A percentile compares a stretch with the other conserved stretches of the same genome.
phyloP scores from a whole-genome alignment of 2,113 vertebrate species.

The Campylomormyrus tamandua region DNA sequence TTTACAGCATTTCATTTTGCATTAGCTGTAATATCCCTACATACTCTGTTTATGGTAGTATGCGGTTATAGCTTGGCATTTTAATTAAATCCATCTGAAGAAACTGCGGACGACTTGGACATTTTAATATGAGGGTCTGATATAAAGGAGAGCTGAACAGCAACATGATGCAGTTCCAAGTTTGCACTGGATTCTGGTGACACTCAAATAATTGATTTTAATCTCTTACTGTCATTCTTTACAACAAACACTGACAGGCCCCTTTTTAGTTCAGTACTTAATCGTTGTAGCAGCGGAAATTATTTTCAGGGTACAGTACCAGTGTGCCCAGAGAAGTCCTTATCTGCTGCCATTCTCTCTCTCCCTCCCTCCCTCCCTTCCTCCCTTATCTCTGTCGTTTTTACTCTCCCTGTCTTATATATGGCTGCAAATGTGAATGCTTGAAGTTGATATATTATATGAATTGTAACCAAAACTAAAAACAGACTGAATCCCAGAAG shows the following conservation, averaged over 20 bases:
- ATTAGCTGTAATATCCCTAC: conserved; percentile 57
- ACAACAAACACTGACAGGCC: neutral
- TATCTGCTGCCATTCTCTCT: neutral
- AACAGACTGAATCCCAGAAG: neutral
- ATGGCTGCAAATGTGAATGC: neutral
- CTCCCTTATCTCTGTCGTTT: neutral
- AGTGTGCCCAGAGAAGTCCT: neutral
- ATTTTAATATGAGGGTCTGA: conserved; percentile 47
- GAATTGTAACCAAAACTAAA: neutral
- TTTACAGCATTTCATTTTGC: conserved; percentile 43
- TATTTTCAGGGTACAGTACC: neutral
- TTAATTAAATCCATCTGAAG: conserved; percentile 65
- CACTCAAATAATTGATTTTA: conserved; percentile 10
- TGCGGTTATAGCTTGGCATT: conserved; percentile 59
- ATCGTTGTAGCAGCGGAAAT: neutral
- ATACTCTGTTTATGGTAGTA: conserved; percentile 59
- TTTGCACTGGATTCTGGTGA: neutral
- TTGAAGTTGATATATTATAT: neutral
- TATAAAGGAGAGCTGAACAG: neutral
- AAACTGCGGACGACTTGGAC: conserved; percentile 45
- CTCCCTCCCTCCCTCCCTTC: neutral
- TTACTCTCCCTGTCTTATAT: neutral
- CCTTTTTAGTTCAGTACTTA: conserved; percentile 16
- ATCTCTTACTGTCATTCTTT: conserved; percentile 18
- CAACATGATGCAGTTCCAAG: conserved; percentile 4